Conservation (phyloP, 2,888 invertebrate genomes). For the Thera britannica region DNA sequence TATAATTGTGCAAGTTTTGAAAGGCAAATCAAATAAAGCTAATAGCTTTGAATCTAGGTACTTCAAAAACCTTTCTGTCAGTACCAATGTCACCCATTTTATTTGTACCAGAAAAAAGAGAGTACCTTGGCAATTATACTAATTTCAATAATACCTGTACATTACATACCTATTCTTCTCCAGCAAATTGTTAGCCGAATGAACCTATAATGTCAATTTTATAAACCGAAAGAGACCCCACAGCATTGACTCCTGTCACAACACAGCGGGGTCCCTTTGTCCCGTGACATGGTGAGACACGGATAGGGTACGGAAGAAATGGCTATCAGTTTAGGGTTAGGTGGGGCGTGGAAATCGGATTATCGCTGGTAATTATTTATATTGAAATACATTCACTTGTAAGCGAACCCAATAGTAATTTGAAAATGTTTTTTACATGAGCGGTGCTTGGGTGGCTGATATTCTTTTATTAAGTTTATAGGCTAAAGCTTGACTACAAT, state of each 20-base stretch:
- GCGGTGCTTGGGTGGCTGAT: neutral
- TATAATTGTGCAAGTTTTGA: too few relatives aligned
- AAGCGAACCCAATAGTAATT: slow-evolving; percentile 5
- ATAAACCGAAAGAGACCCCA: slow-evolving; percentile 27
- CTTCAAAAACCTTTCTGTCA: too few relatives aligned
- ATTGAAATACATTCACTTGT: slow-evolving; percentile 20
- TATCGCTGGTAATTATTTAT: slow-evolving; percentile 40
- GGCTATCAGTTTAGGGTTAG: slow-evolving; percentile 55
- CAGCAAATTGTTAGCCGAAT: slow-evolving; percentile 1
- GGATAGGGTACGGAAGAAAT: slow-evolving; percentile 61
- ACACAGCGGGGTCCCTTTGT: slow-evolving; percentile 64
- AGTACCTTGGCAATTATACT: too few relatives aligned
- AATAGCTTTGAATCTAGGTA: too few relatives aligned
- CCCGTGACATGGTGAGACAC: slow-evolving; percentile 61
- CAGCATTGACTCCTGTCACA: slow-evolving; percentile 80
- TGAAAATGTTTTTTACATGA: neutral
- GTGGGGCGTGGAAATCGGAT: slow-evolving; percentile 60
- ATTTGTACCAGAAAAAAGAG: neutral
- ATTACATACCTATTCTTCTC: neutral
- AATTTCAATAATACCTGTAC: too few relatives aligned
- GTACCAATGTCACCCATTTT: neutral
- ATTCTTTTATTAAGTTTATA: too few relatives aligned
- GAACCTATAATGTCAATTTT: slow-evolving; percentile 23
- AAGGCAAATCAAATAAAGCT: too few relatives aligned
- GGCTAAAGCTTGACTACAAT: too few relatives aligned